Conservation (phyloP, 2,888 invertebrate species). For the Cosmia trapezina region DNA sequence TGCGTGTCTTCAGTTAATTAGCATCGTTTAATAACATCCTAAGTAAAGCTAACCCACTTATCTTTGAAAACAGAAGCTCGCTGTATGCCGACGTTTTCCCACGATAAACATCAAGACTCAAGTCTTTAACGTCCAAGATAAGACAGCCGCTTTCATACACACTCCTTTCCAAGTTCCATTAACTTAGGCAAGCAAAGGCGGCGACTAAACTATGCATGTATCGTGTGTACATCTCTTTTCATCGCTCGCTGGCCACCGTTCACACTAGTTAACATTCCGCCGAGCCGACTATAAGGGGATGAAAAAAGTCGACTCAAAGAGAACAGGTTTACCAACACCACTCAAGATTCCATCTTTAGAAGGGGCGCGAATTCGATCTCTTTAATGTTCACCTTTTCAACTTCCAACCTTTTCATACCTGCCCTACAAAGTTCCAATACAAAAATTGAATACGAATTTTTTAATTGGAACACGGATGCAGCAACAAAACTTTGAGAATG, state of each 20-base stretch:
- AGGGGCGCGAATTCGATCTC: constrained; percentile 81
- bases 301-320: constrained; percentile 82
- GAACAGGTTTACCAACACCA: constrained; percentile 72
- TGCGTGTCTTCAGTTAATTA: constrained; percentile 24
- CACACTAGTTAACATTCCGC: constrained; percentile 79
- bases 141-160: constrained; percentile 79
- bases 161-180: constrained; percentile 82
- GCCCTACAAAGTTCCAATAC: constrained; percentile 50
- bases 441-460: constrained; percentile 57
- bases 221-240: constrained; percentile 89
- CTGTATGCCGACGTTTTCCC: constrained; percentile 47
- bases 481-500: constrained; percentile 63
- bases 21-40: constrained; percentile 15
- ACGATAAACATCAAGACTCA: constrained; percentile 73
- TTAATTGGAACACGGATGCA: constrained; percentile 67
- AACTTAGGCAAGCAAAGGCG: constrained; percentile 86
- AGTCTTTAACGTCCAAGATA: constrained; percentile 81
- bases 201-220: constrained; percentile 85
- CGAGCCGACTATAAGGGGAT: constrained; percentile 75
- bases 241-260: constrained; percentile 78
- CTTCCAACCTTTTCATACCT: constrained; percentile 51
- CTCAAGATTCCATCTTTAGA: constrained; percentile 79
- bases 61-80: constrained; percentile 65
- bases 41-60: constrained; percentile 65
- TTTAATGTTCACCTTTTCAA: constrained; percentile 70